A percentile compares a stretch with the other conserved stretches of the same genome.
phyloP scores from a whole-genome alignment of 2,797 vertebrate genomes.

The Hippocampus kuda region DNA sequence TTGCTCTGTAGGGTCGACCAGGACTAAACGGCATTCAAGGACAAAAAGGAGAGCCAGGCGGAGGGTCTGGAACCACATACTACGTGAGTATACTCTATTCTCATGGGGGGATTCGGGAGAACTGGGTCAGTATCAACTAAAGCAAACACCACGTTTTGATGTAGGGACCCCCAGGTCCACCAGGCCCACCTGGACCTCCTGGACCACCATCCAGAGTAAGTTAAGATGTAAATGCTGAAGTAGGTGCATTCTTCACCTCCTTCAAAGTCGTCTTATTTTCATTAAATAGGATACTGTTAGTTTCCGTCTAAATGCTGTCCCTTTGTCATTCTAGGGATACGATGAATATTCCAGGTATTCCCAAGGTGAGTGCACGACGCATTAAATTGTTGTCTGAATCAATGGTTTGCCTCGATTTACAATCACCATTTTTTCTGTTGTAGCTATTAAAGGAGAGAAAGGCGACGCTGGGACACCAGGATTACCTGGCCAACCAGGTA shows the following conservation, averaged over 20 bases:
- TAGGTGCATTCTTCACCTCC: not conserved
- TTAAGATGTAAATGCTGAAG: constrained; percentile 8
- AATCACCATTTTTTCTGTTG: not conserved
- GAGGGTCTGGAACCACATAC: constrained; percentile 39
- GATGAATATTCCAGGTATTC: constrained; percentile 32
- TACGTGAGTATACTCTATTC: constrained; percentile 60
- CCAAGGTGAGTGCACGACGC: constrained; percentile 33
- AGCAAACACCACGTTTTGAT: constrained; percentile 3
- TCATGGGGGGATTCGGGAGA: not conserved
- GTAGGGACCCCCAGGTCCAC: constrained; percentile 71
- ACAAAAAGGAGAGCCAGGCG: constrained; percentile 72
- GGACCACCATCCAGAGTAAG: constrained; percentile 50
- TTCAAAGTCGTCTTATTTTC: not conserved
- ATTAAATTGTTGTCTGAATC: not conserved
- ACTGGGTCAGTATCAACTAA: not conserved
- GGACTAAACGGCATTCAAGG: constrained; percentile 84
- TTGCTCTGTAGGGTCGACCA: constrained; percentile 74
- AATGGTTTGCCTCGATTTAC: not conserved
- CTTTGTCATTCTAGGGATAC: constrained; percentile 40
- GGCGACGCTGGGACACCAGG: constrained; percentile 72
- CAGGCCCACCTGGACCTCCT: constrained; percentile 70
- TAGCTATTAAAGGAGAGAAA: constrained; percentile 76
- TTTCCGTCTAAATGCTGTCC: not conserved
- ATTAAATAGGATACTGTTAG: not conserved
- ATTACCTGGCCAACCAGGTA: constrained; percentile 68